Evolutionary conservation across 2,113 vertebrate genomes (phyloP).

Genomic region (Dipodomys merriami): DNA sequence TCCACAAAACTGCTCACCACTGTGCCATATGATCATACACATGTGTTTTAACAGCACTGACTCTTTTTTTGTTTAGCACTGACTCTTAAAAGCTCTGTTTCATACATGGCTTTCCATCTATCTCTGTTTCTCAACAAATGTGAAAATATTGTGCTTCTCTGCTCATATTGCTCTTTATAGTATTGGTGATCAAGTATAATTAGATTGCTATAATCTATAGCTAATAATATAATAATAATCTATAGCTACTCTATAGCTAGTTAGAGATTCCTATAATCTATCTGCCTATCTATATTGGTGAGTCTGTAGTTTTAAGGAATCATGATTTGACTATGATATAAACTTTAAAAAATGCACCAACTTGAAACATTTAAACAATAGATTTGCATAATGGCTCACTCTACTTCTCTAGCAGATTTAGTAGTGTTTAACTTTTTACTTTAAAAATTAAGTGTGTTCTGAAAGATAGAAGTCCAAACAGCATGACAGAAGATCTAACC

Average conservation of each 20-base stretch:
- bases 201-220: too few species aligned
- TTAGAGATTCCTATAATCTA: too few species aligned
- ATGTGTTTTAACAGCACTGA: not conserved
- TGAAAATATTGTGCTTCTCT: slow-evolving; percentile 15
- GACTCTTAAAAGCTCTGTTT: not conserved
- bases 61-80: not conserved
- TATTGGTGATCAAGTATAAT: not conserved
- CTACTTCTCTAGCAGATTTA: not conserved
- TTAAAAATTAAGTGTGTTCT: too few species aligned
- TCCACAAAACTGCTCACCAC: not conserved
- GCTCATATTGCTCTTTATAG: not conserved
- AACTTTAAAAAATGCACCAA: not conserved
- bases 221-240: too few species aligned
- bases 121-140: not conserved
- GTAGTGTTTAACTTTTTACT: slow-evolving; percentile 9
- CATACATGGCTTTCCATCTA: not conserved
- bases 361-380: not conserved
- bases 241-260: too few species aligned
- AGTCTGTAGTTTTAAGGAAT: slow-evolving; percentile 5
- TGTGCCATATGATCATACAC: not conserved
- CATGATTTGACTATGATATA: slow-evolving; percentile 31
- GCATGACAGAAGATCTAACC: too few species aligned
- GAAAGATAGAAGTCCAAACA: too few species aligned
- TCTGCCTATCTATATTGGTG: not conserved
- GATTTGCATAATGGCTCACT: not conserved